Base-by-base conservation (phyloP, 2,797 vertebrate species). In the Rhincodon typus region DNA sequence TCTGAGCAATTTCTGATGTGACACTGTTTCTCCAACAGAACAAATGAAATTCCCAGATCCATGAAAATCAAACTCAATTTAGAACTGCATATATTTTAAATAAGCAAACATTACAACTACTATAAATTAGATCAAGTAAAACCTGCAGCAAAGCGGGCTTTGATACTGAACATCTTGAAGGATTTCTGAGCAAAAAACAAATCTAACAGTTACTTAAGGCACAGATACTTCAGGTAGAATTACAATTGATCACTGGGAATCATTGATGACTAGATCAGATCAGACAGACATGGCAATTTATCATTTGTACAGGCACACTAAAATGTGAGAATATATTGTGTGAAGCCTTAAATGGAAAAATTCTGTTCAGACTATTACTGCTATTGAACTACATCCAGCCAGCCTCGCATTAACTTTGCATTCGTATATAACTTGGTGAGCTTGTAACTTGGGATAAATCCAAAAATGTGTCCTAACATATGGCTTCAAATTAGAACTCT, bases 151-250 rank as follows among this genome's bases (percentile, higher is more conserved):
- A 6, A 66, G 57, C 30, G 3, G 88, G 66, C 15, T 66, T 62
- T 1, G 57, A 19, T 34, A 62, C 13, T 38, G 27, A n/a, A 57
- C 34, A 42, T 19, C 42, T 95, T 74, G 1, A 27, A 13, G 1
- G 1, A 2, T 50, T 38, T 42, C 79, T 30, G 27, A 72, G 13
- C 46, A 77, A 69, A 93, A 95, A 74, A 69, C 30, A 72, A 5
- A 72, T 90, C 87, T 34, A 94, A 72, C 27, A 46, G n/a, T 95
- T 46, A 74, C 42, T 77, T 95, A 53, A 95, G 70, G 15, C 94
- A 95, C 15, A 50, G 53, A 42, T 95, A 95, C 42, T 95, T 50
- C 15, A 74, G 42, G 25, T 34, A 50, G 42, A 30, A 15, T 70
- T 53, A 94, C 66, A 94, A 27, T 17, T 57, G 46, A 19, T 77